Evolutionary conservation across 2,888 invertebrate species (phyloP).

Genomic region (Heterodera filipjevi): DNA sequence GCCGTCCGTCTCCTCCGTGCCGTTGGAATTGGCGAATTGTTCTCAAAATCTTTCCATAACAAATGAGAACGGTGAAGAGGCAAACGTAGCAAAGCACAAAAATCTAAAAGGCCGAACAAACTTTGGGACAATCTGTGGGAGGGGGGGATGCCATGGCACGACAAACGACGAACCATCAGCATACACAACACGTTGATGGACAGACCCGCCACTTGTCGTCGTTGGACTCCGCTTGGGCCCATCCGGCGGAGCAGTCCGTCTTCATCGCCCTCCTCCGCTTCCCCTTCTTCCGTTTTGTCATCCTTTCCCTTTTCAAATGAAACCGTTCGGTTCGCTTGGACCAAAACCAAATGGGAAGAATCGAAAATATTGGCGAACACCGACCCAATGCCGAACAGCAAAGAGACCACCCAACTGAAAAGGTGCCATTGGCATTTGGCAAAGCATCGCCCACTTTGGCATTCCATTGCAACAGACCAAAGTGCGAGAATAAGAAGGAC

Average conservation of each 20-base stretch:
- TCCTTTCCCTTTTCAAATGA: neutral
- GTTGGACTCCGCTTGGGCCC: conserved; percentile 36
- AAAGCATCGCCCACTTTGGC: neutral
- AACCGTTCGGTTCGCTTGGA: conserved; percentile 40
- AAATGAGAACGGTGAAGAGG: conserved; percentile 58
- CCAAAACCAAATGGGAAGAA: conserved; percentile 46
- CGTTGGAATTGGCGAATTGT: conserved; percentile 62
- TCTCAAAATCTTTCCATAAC: conserved; percentile 59
- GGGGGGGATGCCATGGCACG: too few species aligned
- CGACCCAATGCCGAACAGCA: conserved; percentile 55
- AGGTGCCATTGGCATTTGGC: neutral
- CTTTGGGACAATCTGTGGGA: too few species aligned
- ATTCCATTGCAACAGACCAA: conserved; percentile 46
- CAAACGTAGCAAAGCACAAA: conserved; percentile 62
- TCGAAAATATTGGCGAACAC: conserved; percentile 49
- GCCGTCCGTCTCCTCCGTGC: conserved; percentile 27
- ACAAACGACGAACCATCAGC: conserved; percentile 32
- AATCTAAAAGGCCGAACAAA: conserved; percentile 40
- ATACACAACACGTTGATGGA: conserved; percentile 47
- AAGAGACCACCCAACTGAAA: conserved; percentile 59
- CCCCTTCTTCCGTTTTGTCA: neutral
- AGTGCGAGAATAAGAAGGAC: conserved; percentile 53
- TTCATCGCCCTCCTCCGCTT: neutral
- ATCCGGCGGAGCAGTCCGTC: neutral
- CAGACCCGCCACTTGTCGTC: conserved; percentile 44